A percentile compares a stretch with the other conserved stretches of the same genome.
Conservation (phyloP, 2,113 vertebrate genomes). For the Nibea albiflora region DNA sequence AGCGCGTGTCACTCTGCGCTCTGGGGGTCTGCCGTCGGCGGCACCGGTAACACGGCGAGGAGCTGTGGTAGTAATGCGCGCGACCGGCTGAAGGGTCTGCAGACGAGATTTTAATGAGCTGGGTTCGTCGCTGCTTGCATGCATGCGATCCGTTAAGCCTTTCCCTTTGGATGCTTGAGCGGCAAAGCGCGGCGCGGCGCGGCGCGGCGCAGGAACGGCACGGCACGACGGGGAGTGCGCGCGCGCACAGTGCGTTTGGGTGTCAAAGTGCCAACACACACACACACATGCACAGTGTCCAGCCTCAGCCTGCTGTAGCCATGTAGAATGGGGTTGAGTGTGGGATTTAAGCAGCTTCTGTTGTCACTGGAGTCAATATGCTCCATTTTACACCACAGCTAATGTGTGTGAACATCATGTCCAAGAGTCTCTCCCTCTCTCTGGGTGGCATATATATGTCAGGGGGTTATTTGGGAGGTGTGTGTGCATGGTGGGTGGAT, state of each 20-base stretch:
- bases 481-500: slow-evolving; percentile 13
- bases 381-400: slow-evolving; percentile 63
- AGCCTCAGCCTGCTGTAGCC: slow-evolving; percentile 27
- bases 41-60: slow-evolving; percentile 29
- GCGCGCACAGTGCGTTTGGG: slow-evolving; percentile 28
- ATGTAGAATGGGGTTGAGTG: slow-evolving; percentile 28
- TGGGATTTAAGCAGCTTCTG: slow-evolving; percentile 56
- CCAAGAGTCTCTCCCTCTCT: neutral
- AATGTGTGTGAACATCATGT: slow-evolving; percentile 34
- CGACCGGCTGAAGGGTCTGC: slow-evolving; percentile 61
- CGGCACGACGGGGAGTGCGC: neutral
- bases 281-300: slow-evolving; percentile 11
- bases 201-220: neutral
- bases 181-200: slow-evolving; percentile 14
- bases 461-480: slow-evolving; percentile 44
- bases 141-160: slow-evolving; percentile 42
- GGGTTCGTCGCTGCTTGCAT: slow-evolving; percentile 31
- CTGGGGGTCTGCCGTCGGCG: slow-evolving; percentile 39
- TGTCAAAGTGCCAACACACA: slow-evolving; percentile 57
- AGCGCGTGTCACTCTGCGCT: slow-evolving; percentile 46
- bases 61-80: slow-evolving; percentile 70
- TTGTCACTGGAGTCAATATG: slow-evolving; percentile 69
- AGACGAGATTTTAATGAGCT: slow-evolving; percentile 63
- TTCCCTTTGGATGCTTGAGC: slow-evolving; percentile 24
- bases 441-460: slow-evolving; percentile 41